Evolutionary conservation across 2,888 invertebrate genomes (phyloP), one percentile per base, ranked within the genome.

Genomic region (Acronicta aceris): DNA sequence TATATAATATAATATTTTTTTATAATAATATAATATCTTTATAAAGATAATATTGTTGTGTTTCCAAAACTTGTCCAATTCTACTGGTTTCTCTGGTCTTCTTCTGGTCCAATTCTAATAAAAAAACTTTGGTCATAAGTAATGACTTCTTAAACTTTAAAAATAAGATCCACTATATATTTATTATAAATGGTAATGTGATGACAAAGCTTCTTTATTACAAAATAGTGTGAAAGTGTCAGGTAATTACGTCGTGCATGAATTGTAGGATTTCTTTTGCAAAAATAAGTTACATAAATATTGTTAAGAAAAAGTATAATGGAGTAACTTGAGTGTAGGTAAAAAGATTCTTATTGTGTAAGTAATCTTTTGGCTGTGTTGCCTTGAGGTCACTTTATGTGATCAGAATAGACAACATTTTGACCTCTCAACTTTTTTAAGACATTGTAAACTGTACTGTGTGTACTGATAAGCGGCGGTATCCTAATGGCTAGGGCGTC

Each of bases 321-420:
- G n/a, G 46, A 49, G 41, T 56, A 55, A 51, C 43, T 56, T 58
- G 52, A 59, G 60, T 54, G 59, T 36, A 46, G 61, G 45, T 55
- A 67, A 50, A 71, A 54, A 46, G 21, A 50, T 59, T 65, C 17
- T n/a, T 59, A 60, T 65, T 68, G 16, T 49, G 45, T 65, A 65
- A 71, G 21, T n/a, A n/a, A n/a, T n/a, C 50, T 12, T 49, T 71
- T 53, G n/a, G 55, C 40, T 17, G 52, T 59, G 55, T 65, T 53
- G 56, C 53, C 50, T 65, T 50, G 40, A 42, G 47, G 54, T 70
- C 45, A 48, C 40, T 17, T 9, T 38, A 49, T 40, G 52, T 45
- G 41, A 42, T 52, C 45, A 59, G 48, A 65, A 51, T 16, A 51
- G 50, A 41, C 8, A 21, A 25, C 13, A 17, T 51, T 21, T 47